A percentile compares a stretch with the other conserved stretches of the same genome.
Conservation (phyloP, 1,140 invertebrate species). For the Schlechtendalia chinensis region DNA sequence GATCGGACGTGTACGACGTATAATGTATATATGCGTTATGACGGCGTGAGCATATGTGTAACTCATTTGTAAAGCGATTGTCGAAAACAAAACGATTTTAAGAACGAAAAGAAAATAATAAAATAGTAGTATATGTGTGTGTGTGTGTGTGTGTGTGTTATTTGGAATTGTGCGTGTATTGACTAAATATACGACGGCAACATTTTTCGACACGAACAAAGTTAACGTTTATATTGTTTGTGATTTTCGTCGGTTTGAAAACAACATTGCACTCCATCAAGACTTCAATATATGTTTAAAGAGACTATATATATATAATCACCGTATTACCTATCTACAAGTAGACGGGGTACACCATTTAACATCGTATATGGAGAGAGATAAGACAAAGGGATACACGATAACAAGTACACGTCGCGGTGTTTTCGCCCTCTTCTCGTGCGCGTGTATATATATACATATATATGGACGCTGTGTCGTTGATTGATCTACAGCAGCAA, state of each 20-base stretch:
- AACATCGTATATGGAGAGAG: background rate
- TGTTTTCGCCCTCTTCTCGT: background rate
- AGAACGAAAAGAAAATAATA: conserved; percentile 19
- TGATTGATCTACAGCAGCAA: conserved; percentile 23
- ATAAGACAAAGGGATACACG: background rate
- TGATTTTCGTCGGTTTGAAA: background rate
- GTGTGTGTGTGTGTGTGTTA: background rate
- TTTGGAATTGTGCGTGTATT: too few species aligned
- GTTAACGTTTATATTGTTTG: background rate
- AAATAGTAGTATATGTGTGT: background rate
- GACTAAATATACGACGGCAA: background rate
- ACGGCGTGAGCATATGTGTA: background rate
- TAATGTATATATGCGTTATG: background rate
- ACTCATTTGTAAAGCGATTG: conserved; percentile 41
- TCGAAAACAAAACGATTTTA: conserved; percentile 41
- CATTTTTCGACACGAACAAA: background rate
- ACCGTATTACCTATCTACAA: background rate
- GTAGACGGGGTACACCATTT: background rate
- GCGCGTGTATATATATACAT: too few species aligned
- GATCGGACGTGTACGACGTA: conserved; percentile 2
- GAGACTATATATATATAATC: background rate
- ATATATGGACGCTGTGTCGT: background rate
- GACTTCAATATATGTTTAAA: background rate
- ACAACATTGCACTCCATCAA: background rate
- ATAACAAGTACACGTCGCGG: background rate